phyloP scores from a whole-genome alignment of 2,888 invertebrate species.

The Silvanus unidentatus region DNA sequence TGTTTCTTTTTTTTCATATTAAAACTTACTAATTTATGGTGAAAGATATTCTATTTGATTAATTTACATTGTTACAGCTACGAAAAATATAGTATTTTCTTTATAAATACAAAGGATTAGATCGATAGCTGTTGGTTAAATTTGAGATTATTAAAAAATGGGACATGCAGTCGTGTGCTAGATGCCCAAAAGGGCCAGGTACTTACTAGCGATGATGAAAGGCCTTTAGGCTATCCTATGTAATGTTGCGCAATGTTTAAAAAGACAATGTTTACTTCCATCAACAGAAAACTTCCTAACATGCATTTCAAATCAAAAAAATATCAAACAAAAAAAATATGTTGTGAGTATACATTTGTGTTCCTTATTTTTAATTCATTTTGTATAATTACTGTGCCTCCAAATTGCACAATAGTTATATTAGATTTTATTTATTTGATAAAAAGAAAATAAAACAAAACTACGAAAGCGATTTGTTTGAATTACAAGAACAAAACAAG shows the following conservation, averaged over 20 bases:
- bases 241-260: conserved; percentile 69
- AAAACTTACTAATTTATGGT: too few species aligned
- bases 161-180: conserved; percentile 38
- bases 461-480: background rate
- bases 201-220: conserved; percentile 43
- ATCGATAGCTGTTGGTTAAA: too few species aligned
- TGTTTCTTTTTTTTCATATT: too few species aligned
- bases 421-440: too few species aligned
- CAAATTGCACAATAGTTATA: too few species aligned
- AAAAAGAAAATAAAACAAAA: too few species aligned
- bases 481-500: background rate
- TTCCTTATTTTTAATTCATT: too few species aligned
- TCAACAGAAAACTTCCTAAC: conserved; percentile 37
- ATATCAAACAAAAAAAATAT: background rate
- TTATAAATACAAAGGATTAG: background rate
- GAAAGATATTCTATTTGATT: too few species aligned
- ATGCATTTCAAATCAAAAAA: conserved; percentile 25
- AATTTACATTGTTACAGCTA: too few species aligned
- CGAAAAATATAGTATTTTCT: too few species aligned
- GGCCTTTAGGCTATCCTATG: conserved; percentile 62
- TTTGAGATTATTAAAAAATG: background rate
- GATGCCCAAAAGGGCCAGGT: conserved; percentile 33
- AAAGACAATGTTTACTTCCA: conserved; percentile 63
- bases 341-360: too few species aligned
- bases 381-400: too few species aligned